Evolutionary conservation across 2,797 vertebrate genomes (phyloP), one percentile per base, ranked within the genome.

Genomic region (Thripadectes ignobilis): DNA sequence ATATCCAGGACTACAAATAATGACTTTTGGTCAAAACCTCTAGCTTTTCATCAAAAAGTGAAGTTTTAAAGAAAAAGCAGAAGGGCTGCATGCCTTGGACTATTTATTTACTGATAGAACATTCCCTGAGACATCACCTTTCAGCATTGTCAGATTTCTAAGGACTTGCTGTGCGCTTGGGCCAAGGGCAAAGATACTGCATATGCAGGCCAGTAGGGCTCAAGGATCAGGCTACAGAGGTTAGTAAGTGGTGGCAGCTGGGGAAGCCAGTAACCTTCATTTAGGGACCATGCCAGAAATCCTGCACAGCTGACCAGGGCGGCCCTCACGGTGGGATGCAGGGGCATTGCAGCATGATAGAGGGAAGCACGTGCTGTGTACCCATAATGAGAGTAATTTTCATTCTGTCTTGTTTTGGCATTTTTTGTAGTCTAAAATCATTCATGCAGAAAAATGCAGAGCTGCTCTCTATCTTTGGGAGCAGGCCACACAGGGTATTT

Each of bases 401-500:
- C 21, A 55, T 88, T 90, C 90, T 82, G 19, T 59, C 69, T 94
- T 45, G 30, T 72, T 89, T 84, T 85, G 68, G 78, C 61, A 72
- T 95, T 93, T 92, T 55, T 81, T 66, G 46, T 86, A 52, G n/a
- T 68, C 62, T 62, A 30, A 93, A 95, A 41, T 86, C 12, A 38
- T 78, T 76, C 74, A 76, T 76, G 76, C 83, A 92, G 83, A 84
- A 94, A 88, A 91, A 46, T 51, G 69, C 36, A 41, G 78, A 91
- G 67, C 39, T 94, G 41, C 48, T 94, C 67, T 52, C 84, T 81
- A 61, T 92, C 72, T 83, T 15, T 66, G 43, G 58, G 54, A 94
- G 41, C 34, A 84, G 66, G 48, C 43, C 59, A 63, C 51, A 18
- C 26, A 63, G 51, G 54, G 12, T 92, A 73, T 75, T 76, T 76